phyloP scores from a whole-genome alignment of 2,113 vertebrate genomes.

The Mustela nigripes region DNA sequence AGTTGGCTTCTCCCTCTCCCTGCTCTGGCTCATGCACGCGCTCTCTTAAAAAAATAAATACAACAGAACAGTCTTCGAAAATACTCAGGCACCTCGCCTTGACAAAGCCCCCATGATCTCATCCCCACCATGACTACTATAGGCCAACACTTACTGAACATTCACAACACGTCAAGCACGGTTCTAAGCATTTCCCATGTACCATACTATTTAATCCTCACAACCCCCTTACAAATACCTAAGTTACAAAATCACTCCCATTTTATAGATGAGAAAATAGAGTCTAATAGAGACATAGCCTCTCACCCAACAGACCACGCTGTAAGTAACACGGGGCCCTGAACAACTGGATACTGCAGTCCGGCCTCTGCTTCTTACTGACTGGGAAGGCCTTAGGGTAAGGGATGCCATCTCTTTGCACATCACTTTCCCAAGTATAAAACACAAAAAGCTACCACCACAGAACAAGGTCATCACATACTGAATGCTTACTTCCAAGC shows the following conservation, averaged over 20 bases:
- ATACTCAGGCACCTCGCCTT: not conserved
- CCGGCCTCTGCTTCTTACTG: too few relatives aligned
- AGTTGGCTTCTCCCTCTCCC: not conserved
- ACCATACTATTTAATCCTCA: not conserved
- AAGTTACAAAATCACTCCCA: not conserved
- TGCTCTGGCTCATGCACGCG: not conserved
- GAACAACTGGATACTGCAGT: not conserved
- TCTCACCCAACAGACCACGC: not conserved
- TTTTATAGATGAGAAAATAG: not conserved
- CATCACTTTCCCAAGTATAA: not conserved
- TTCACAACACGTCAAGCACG: not conserved
- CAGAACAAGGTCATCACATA: not conserved
- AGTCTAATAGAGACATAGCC: not conserved
- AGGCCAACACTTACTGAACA: not conserved
- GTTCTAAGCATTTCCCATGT: not conserved
- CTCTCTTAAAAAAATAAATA: not conserved
- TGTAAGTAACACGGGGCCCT: not conserved
- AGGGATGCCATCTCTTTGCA: not conserved
- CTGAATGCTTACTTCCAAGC: not conserved
- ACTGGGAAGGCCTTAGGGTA: not conserved
- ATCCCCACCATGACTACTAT: not conserved
- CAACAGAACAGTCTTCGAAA: not conserved
- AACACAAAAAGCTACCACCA: not conserved
- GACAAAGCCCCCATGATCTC: not conserved
- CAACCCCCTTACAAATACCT: not conserved